Evolutionary conservation across 2,888 invertebrate genomes (phyloP).

Genomic region (Balanococcus diminutus): DNA sequence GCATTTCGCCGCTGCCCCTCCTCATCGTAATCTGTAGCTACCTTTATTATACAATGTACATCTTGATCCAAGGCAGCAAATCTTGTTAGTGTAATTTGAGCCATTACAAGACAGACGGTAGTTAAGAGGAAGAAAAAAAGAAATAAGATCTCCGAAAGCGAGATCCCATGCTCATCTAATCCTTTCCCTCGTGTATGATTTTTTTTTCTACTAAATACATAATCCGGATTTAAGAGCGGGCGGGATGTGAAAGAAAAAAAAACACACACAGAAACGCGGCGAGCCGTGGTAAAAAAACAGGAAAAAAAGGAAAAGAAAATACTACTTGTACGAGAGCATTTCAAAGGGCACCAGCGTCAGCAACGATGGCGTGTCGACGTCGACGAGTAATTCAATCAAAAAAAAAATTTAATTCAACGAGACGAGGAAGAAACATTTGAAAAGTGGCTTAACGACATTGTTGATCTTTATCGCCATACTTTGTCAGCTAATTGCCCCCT

Average conservation of each 20-base stretch:
- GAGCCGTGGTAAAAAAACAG: neutral
- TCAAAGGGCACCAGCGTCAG: neutral
- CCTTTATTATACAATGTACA: neutral
- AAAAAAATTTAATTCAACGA: slow-evolving; percentile 10
- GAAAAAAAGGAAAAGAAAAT: neutral
- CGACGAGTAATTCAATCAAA: slow-evolving; percentile 14
- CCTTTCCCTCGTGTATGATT: neutral
- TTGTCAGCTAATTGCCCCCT: slow-evolving; percentile 5
- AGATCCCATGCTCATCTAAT: neutral
- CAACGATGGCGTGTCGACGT: neutral
- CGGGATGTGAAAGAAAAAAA: neutral
- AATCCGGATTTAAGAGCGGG: slow-evolving; percentile 15
- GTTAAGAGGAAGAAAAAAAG: neutral
- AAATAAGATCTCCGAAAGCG: neutral
- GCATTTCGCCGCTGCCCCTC: neutral
- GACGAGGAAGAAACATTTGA: slow-evolving; percentile 5
- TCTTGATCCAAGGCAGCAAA: neutral
- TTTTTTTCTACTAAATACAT: neutral
- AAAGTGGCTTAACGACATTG: slow-evolving; percentile 30
- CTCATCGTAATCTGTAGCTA: neutral
- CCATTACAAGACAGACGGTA: neutral
- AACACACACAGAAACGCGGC: neutral
- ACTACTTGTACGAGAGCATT: neutral
- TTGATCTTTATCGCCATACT: slow-evolving; percentile 13
- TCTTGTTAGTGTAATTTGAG: neutral